Evolutionary conservation across 2,797 vertebrate genomes (phyloP), one percentile per base, ranked within the genome.

Genomic region (Ctenochaetus hawaiiensis): DNA sequence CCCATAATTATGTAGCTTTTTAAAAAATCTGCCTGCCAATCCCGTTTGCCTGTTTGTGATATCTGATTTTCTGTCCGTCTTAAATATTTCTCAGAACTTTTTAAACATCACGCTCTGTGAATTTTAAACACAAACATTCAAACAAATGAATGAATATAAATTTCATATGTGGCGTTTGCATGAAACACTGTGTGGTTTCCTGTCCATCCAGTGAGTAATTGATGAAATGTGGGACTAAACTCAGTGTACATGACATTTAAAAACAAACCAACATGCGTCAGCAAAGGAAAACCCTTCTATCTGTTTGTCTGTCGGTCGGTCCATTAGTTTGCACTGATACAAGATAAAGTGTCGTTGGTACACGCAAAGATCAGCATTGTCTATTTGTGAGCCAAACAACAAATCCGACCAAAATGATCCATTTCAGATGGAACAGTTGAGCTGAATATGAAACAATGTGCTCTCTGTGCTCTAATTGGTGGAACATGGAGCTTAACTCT

Each of bases 391-490:
- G 69, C 57, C 59, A 81, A 82, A 84, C 81, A 88, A 78, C 73
- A 63, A 87, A 83, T 75, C 39, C 26, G 60, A 72, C 47, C 48
- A 59, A 84, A 89, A 81, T 89, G 90, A 93, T 91, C 62, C 3
- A 49, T 87, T 78, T 92, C 90, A 92, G 86, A 90, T 90, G 88
- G 83, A 81, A 64, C 5, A 12, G 71, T 81, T 34, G 67, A 65
- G 75, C 60, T 16, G 72, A 70, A 63, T 79, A 39, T 60, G 75
- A 92, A 88, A 93, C 93, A 92, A 91, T 90, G 89, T 78, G 49
- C 72, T 61, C 83, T 87, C 81, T 93, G 88, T 93, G 78, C 78
- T 74, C 8, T 89, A 90, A 92, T 87, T 86, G 88, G 80, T 86
- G 83, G 90, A 92, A 91, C 88, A 83, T 89, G 91, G 88, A 76